Base-by-base conservation (phyloP, 2,888 invertebrate genomes). In the Eupithecia pulchellata region DNA sequence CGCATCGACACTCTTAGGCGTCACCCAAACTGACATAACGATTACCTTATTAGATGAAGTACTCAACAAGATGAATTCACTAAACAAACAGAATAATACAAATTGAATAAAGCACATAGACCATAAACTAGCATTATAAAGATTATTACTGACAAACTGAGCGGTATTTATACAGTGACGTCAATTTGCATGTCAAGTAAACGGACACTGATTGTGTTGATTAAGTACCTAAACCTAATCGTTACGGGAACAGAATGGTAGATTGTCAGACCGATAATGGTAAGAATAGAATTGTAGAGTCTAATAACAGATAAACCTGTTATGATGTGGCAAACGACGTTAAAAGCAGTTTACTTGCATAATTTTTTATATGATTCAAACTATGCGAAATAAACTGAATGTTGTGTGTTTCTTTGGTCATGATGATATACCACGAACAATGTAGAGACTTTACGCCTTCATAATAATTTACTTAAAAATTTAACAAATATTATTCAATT, bases 121-220 rank as follows among this genome's bases (percentile, higher is more conserved):
- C 5, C 55, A 55, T 57, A 29, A 57, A 57, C 29, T 60, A 34
- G 25, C 42, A 65, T 27, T 72, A 72, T 64, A 68, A 69, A 64
- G 60, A 74, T 75, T 20, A 52, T 52, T 52, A 52, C 52, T 4
- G 52, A 13, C 52, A 52, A 52, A 52, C 52, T 68, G 72, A 67
- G 68, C 64, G 67, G 60, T 64, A 71, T 69, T 74, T 75, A 75
- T 42, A 62, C 25, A 13, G 62, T 78, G 78, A 77, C 78, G 78
- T 76, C 73, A 74, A 73, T 75, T 67, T 66, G 64, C 72, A 73
- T 74, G 75, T 72, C 68, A 69, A 68, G 61, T 67, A 75, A 76
- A 77, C 75, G 70, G 69, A 65, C 70, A 57, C 52, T 71, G 71
- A 76, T 79, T 75, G 74, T 74, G 75, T 74, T 75, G 75, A 79